Base-by-base conservation (phyloP, 2,113 vertebrate genomes). In the Prochilodus magdalenae region DNA sequence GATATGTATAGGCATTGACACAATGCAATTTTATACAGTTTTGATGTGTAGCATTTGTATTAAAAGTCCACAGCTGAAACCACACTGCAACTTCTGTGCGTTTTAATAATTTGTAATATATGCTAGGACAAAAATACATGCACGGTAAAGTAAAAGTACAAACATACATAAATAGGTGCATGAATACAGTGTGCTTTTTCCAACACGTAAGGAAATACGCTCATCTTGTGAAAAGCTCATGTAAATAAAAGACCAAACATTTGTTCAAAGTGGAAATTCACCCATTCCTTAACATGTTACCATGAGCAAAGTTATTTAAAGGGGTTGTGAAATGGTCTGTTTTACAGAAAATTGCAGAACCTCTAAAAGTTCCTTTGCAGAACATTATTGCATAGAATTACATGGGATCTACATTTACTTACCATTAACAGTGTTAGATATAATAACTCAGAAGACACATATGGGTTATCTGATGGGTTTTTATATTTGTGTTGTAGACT, bases 91-190 rank as follows among this genome's bases (percentile, higher is more conserved):
- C 20, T 22, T 36, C 59, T 59, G 33, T 22, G 30, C 44, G 11
- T 70, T 70, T 44, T n/a, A 70, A 40, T 44, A 44, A 11, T 70
- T 70, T n/a, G 66, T 44, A 70, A 67, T 51, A 16, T 24, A n/a
- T 12, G 24, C 36, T 24, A 13, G 36, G 6, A 10, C 33, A 18
- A 67, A 67, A 36, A 66, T 1, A 29, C 26, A 65, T 44, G 24
- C n/a, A 60, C 8, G 12, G 12, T 22, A n/a, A 60, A 60, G 1
- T 24, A 60, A 59, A 59, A 59, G 24, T 59, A 59, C 55, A n/a
- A 13, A 57, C 18, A 7, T 20, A n/a, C 53, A 60, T 60, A 12
- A 2, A 26, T 60, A 60, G 5, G 4, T 60, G 57, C 2, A 11
- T 24, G 1, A 60, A 60, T 4, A 13, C n/a, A 60, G 11, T 26